Percentiles rank a stretch among this genome's conserved stretches.
Evolutionary conservation across 35 echinoderm and acorn worm genomes (phyloP).

Genomic region (Eucidaris tribuloides): DNA sequence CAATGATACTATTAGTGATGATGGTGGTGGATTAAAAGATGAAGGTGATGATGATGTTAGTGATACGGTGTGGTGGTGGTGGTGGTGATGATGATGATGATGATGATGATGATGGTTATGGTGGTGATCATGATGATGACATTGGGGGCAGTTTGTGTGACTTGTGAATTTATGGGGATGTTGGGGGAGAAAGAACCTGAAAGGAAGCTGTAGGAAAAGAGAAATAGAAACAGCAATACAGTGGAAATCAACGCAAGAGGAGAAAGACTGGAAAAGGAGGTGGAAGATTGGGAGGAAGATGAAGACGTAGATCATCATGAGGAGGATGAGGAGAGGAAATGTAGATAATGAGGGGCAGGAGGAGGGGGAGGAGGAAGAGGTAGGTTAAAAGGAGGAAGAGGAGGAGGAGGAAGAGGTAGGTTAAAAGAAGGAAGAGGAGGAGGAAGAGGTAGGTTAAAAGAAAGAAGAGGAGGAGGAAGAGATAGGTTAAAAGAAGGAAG

Average conservation of each 20-base stretch:
- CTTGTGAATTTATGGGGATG: no score
- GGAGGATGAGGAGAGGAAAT: neutral
- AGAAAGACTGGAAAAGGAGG: no score
- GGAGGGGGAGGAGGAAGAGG: neutral
- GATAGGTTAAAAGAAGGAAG: neutral
- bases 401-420: neutral
- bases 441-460: neutral
- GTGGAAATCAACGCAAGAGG: neutral
- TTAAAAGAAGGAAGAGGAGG: neutral
- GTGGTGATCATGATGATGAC: no score
- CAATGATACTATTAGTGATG: no score
- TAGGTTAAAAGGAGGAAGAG: neutral
- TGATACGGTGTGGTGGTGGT: no score
- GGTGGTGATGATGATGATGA: no score
- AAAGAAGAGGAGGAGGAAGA: neutral
- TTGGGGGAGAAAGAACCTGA: no score
- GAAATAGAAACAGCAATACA: neutral
- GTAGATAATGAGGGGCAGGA: neutral
- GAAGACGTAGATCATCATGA: neutral
- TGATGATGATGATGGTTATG: no score
- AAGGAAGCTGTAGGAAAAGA: neutral
- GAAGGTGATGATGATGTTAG: no score
- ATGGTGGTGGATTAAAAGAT: no score
- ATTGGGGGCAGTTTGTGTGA: no score
- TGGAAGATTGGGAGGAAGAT: neutral